A percentile compares a stretch with the other conserved stretches of the same genome.
These are phyloP conservation scores for Drosophila longiperda DNA, from an alignment of 2,888 invertebrate species.

Conservation along the genomic window DNA sequence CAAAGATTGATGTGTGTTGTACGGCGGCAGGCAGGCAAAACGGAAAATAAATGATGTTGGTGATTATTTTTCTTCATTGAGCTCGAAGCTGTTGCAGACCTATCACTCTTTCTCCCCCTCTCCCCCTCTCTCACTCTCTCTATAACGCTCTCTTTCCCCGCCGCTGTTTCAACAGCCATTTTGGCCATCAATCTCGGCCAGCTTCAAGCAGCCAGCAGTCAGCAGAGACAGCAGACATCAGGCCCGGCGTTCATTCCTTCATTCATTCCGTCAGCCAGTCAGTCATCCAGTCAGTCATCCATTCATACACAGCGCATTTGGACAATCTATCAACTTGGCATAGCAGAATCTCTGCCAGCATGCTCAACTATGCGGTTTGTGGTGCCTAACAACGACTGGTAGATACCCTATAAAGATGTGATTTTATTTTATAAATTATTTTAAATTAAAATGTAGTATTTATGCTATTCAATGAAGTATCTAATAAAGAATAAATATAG, in stretches of 20 bases:
- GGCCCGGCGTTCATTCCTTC: conserved; percentile 39
- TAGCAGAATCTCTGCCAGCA: conserved; percentile 23
- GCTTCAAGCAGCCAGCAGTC: conserved; percentile 62
- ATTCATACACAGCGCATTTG: conserved; percentile 67
- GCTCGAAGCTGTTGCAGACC: conserved; percentile 52
- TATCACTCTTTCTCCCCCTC: conserved; percentile 11
- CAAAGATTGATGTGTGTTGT: conserved; percentile 83
- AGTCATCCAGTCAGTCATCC: conserved; percentile 48
- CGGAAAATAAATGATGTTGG: conserved; percentile 84
- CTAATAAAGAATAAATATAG: too few relatives aligned
- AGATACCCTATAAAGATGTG: background rate
- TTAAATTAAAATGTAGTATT: too few relatives aligned
- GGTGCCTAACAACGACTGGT: background rate
- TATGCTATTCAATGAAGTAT: background rate
- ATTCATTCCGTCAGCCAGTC: conserved; percentile 52
- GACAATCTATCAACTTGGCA: conserved; percentile 68
- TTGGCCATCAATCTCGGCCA: conserved; percentile 72
- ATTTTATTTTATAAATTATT: too few relatives aligned
- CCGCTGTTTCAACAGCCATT: conserved; percentile 78
- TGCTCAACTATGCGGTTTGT: background rate
- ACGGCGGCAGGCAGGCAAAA: conserved; percentile 78
- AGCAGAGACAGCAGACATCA: conserved; percentile 30
- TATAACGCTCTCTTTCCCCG: conserved; percentile 13
- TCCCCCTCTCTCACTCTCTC: background rate
- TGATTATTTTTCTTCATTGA: conserved; percentile 84